Percentiles rank a stretch among this genome's conserved stretches.
These are phyloP conservation scores for Entelurus aequoreus DNA, from an alignment of 2,113 vertebrate species.

Conservation along the genomic window DNA sequence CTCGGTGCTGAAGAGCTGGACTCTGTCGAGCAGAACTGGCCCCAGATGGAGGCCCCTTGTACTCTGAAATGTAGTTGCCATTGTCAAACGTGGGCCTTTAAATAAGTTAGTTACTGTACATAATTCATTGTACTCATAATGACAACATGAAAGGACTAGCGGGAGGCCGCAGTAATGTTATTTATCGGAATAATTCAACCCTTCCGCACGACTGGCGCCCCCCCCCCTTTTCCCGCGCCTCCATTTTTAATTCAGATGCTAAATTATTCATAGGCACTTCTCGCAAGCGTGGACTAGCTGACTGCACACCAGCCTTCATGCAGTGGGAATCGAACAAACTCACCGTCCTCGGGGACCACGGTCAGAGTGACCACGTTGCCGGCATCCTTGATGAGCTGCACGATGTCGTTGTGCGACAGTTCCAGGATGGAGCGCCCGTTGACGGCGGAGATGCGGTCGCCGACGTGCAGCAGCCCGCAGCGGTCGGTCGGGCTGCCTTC, in stretches of 20 bases:
- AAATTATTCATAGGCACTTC: conserved; percentile 18
- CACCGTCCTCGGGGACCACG: conserved; percentile 91
- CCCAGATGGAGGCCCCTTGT: conserved; percentile 88
- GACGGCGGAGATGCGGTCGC: conserved; percentile 92
- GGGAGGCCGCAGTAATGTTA: neutral
- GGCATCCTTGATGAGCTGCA: conserved; percentile 95
- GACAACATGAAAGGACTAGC: neutral
- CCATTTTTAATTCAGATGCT: conserved; percentile 1
- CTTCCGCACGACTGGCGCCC: neutral
- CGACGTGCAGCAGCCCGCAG: conserved; percentile 90
- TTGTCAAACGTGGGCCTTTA: too few species aligned
- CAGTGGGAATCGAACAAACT: conserved; percentile 15
- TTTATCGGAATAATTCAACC: conserved; percentile 14
- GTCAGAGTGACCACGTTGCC: conserved; percentile 88
- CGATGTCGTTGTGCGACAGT: conserved; percentile 90
- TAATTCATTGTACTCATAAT: neutral
- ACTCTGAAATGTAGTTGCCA: conserved; percentile 68
- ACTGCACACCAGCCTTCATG: neutral
- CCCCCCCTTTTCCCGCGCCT: neutral
- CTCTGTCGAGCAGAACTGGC: conserved; percentile 92
- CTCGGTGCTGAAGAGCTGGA: conserved; percentile 86
- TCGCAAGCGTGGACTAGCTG: conserved; percentile 5
- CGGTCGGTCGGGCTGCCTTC: conserved; percentile 93
- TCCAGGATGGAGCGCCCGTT: conserved; percentile 91
- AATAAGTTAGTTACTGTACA: too few species aligned